Evolutionary conservation across 2,113 vertebrate species (phyloP), one percentile per base, ranked within the genome.

Genomic region (Thalassoma bifasciatum): DNA sequence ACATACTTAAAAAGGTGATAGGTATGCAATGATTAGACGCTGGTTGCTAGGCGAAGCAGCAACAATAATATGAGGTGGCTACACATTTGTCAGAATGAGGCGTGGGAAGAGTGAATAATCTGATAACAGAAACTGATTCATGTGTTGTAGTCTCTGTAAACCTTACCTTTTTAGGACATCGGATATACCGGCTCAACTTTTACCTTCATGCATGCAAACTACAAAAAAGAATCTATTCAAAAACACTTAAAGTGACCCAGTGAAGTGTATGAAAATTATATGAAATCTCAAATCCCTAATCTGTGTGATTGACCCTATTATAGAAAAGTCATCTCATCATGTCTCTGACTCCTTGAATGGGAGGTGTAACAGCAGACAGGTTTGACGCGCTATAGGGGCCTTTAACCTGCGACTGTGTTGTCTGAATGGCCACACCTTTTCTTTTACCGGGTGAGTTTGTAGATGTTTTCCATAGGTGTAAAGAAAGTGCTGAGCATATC

Each of bases 41-140:
- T 13, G 46, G 86, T 90, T 91, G 88, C 91, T 86, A 77, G 69
- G 85, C 40, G 71, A 8, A 23, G 30, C 50, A 71, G 47, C 36
- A 81, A 88, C 65, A 87, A 75, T n/a, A 84, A 86, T 67, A 88
- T 6, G 12, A 23, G 5, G 53, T 50, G 11, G 30, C 12, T 52
- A 65, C 19, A 56, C 5, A 40, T 63, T 8, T 26, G 19, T 51
- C 19, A n/a, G 49, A 8, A 9, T 44, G 36, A 65, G 53, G 16
- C 60, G 23, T 81, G 30, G 64, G 50, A 68, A 66, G 54, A 38
- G 22, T 58, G 56, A 75, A n/a, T 19, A 17, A 34, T 70, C 19
- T 76, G 59, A 53, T 49, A 26, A 60, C 23, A 75, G 16, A 60
- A 59, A 69, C 47, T 36, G 14, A 56, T 22, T 66, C 19, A 62